Evolutionary conservation across 2,797 vertebrate genomes (phyloP).

Genomic region (Rhinoraja longicauda): DNA sequence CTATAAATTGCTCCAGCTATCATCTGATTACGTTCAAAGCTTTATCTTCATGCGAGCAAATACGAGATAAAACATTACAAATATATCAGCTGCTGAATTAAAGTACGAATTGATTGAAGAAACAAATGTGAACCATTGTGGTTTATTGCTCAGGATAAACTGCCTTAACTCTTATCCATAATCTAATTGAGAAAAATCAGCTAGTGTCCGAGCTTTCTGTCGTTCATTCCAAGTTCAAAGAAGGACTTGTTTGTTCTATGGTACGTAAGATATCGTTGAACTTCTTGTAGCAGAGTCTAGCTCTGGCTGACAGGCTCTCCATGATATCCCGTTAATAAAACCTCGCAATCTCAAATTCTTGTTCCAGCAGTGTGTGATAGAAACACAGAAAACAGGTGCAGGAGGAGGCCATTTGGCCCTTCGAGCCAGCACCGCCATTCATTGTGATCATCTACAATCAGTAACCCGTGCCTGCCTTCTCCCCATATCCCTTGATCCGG

Average conservation of each 20-base stretch:
- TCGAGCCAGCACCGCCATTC: no score
- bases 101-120: constrained; percentile 20
- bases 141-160: neutral
- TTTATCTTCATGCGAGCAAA: constrained; percentile 25
- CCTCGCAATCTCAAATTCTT: no score
- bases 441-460: no score
- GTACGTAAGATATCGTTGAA: no score
- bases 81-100: constrained; percentile 11
- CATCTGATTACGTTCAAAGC: neutral
- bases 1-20: neutral
- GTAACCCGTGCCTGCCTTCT: no score
- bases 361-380: no score
- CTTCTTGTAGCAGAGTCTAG: no score
- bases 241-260: neutral
- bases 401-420: no score
- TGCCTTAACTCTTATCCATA: neutral
- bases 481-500: no score
- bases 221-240: constrained; percentile 18
- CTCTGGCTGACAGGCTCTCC: no score
- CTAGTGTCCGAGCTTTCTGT: neutral
- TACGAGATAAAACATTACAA: neutral
- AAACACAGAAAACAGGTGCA: no score
- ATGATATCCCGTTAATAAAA: no score
- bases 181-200: constrained; percentile 25
- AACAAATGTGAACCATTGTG: neutral